Evolutionary conservation across 2,113 vertebrate genomes (phyloP), one percentile per base, ranked within the genome.

Genomic region (Egretta garzetta): DNA sequence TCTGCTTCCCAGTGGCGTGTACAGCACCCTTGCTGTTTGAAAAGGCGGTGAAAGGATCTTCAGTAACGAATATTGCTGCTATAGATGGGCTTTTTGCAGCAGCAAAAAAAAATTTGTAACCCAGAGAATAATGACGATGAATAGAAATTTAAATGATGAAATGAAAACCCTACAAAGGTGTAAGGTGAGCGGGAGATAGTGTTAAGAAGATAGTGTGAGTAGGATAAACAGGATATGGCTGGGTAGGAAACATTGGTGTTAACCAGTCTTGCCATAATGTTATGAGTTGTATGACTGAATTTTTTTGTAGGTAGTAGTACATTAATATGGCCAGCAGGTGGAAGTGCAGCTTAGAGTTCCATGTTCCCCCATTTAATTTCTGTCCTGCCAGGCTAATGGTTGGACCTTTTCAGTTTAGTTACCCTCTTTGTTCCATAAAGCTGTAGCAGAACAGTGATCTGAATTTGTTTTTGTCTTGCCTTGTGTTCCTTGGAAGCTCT

Each of bases 271-370:
- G 41, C 27, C 10, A 6, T 52, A 10, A 10, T 9, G 3, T 27
- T 43, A 4, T 5, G n/a, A 62, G 12, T 6, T 35, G 15, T 5
- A 6, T 32, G 22, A 32, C 64, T 53, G 80, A 30, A 3, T 62
- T 49, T 53, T 83, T 64, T 7, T 9, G 9, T n/a, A 43, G 84
- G 77, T 50, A 66, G 77, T 50, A 66, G 22, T 88, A 32, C 8
- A 0, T 15, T 4, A 17, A 6, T 39, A 2, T 53, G 72, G 41
- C 96, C 98, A 96, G 97, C 93, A 96, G 97, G 91, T 86, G 97
- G 98, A 83, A 92, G 80, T 64, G 67, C 56, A 71, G 70, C 71
- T 71, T 26, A 3, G 17, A 63, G 35, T 12, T 58, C 59, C 15
- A 0, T 58, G 55, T 66, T 77, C 17, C 43, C 17, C 91, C 1